phyloP scores from a whole-genome alignment of 2,888 invertebrate genomes.

The Coleophora deauratella region DNA sequence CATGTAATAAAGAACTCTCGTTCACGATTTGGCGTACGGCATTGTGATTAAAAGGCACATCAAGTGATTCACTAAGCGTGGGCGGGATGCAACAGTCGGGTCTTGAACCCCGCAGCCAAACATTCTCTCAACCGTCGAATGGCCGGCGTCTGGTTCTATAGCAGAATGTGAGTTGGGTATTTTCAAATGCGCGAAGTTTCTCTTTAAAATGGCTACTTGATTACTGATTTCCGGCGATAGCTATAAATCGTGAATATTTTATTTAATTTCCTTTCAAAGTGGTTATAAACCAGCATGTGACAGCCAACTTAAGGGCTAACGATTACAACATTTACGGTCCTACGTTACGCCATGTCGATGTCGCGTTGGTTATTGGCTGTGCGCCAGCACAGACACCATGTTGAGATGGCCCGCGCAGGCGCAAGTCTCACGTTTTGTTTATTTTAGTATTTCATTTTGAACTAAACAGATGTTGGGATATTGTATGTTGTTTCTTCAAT shows the following conservation, averaged over 20 bases:
- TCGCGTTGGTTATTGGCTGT: conserved; percentile 31
- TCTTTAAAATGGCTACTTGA: too few relatives aligned
- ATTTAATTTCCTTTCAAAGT: too few relatives aligned
- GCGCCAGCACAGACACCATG: conserved; percentile 30
- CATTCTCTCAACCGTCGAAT: conserved; percentile 3
- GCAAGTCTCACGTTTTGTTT: conserved; percentile 13
- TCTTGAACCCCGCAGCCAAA: conserved; percentile 51
- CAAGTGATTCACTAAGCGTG: conserved; percentile 52
- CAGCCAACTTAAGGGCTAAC: conserved; percentile 22
- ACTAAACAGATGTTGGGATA: conserved; percentile 15
- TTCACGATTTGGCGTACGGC: conserved; percentile 39
- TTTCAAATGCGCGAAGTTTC: too few relatives aligned
- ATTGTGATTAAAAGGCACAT: conserved; percentile 41
- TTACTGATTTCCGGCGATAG: too few relatives aligned
- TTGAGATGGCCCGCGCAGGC: conserved; percentile 26
- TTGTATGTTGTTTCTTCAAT: conserved; percentile 12
- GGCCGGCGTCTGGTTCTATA: background rate
- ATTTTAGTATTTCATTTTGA: conserved; percentile 10
- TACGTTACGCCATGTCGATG: conserved; percentile 41
- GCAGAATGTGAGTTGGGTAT: too few relatives aligned
- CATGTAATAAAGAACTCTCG: conserved; percentile 2
- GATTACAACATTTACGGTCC: conserved; percentile 18
- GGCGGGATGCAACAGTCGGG: conserved; percentile 56
- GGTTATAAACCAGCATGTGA: too few relatives aligned
- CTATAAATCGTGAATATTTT: too few relatives aligned